Conservation (phyloP, 2,797 vertebrate genomes). For the Myotis myotis region DNA sequence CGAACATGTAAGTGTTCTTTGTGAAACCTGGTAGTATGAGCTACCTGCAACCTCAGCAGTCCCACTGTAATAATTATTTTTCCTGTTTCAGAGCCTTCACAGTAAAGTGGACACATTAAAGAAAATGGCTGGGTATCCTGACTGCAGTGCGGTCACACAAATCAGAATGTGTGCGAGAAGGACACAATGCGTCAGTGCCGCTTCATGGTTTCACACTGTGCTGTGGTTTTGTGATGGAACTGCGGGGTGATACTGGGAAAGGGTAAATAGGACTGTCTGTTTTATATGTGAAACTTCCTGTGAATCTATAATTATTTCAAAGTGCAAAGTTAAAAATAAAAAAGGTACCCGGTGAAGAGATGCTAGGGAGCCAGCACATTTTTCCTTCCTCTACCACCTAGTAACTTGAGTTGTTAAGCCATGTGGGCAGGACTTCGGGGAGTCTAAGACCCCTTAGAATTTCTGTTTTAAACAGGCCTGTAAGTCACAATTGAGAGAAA, state of each 20-base stretch:
- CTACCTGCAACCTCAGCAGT: neutral
- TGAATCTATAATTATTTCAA: neutral
- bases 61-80: neutral
- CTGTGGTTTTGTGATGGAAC: neutral
- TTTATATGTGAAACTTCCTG: neutral
- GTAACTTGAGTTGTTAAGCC: neutral
- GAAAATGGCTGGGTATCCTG: neutral
- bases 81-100: neutral
- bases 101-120: neutral
- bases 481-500: neutral
- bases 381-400: neutral
- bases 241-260: accelerated
- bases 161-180: accelerated
- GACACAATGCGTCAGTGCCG: accelerated
- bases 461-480: neutral
- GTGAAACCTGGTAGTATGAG: neutral
- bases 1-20: neutral
- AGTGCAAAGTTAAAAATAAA: neutral
- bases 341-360: neutral
- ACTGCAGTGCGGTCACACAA: neutral
- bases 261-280: accelerated
- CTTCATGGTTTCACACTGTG: neutral
- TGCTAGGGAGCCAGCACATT: neutral
- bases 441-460: neutral
- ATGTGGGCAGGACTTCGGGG: neutral